phyloP scores from a whole-genome alignment of 2,113 vertebrate genomes.

The Seriola dumerili region DNA sequence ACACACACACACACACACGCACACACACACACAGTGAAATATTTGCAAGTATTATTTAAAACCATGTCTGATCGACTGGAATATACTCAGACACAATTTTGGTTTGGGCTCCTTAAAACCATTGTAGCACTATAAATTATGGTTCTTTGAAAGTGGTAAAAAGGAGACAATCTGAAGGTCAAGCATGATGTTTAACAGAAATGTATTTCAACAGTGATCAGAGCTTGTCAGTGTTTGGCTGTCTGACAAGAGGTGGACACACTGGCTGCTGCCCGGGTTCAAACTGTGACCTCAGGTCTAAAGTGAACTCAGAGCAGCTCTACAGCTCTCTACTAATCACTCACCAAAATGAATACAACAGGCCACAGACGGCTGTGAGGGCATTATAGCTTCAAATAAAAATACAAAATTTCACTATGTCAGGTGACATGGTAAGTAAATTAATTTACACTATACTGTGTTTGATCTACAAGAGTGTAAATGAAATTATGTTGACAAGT shows the following conservation, averaged over 20 bases:
- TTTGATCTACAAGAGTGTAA: not conserved
- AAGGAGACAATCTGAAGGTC: not conserved
- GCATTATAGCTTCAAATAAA: no score
- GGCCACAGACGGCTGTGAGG: not conserved
- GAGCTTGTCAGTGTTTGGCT: not conserved
- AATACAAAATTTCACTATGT: not conserved
- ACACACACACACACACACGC: not conserved
- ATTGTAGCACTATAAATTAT: not conserved
- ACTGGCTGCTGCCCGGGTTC: not conserved
- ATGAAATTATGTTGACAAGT: not conserved
- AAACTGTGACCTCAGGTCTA: not conserved
- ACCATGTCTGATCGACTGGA: not conserved
- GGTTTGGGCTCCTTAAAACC: not conserved
- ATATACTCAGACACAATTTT: not conserved
- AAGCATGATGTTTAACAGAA: no score
- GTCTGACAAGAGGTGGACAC: not conserved
- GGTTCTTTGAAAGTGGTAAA: no score
- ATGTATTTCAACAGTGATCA: conserved; percentile 6
- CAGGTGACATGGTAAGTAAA: not conserved
- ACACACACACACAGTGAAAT: not conserved
- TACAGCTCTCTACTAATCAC: not conserved
- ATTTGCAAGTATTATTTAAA: conserved; percentile 1
- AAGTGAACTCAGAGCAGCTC: not conserved
- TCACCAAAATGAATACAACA: not conserved
- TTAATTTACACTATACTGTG: not conserved